phyloP scores from a whole-genome alignment of 1,140 invertebrate genomes.

The Procambarus clarkii region DNA sequence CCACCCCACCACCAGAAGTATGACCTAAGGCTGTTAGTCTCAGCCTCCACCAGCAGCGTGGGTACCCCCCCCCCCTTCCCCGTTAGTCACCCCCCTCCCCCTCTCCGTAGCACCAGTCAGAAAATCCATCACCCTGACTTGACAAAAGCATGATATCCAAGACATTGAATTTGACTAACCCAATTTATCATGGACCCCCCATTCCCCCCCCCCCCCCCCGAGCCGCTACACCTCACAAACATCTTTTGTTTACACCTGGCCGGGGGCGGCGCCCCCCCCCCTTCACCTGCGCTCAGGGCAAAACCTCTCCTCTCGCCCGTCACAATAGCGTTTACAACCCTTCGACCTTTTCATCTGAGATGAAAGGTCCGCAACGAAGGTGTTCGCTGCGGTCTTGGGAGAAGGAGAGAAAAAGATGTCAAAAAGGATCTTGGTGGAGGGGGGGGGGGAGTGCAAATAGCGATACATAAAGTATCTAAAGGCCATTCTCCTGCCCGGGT shows the following conservation, averaged over 20 bases:
- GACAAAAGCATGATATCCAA: constrained; percentile 48
- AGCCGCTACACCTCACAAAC: constrained; percentile 57
- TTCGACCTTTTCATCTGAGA: neutral
- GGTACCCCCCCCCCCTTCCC: neutral
- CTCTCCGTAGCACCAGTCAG: neutral
- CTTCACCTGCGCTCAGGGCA: neutral
- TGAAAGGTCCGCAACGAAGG: neutral
- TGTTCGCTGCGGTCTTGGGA: neutral
- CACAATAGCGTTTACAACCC: neutral
- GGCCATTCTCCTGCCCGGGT: neutral
- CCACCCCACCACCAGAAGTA: neutral
- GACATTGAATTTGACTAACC: constrained; percentile 61
- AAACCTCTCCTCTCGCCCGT: neutral
- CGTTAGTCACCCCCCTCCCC: neutral
- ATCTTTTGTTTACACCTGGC: constrained; percentile 52
- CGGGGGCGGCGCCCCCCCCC: neutral
- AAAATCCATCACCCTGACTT: constrained; percentile 38
- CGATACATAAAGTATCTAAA: neutral
- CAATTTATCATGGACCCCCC: constrained; percentile 54
- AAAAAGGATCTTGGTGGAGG: neutral
- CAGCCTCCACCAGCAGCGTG: neutral
- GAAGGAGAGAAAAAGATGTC: constrained; percentile 7
- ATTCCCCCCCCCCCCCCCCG: neutral
- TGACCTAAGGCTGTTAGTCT: too few species aligned
- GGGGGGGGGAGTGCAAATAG: neutral